Base-by-base conservation (phyloP, 1,140 invertebrate genomes). In the Solenopsis fugax region DNA sequence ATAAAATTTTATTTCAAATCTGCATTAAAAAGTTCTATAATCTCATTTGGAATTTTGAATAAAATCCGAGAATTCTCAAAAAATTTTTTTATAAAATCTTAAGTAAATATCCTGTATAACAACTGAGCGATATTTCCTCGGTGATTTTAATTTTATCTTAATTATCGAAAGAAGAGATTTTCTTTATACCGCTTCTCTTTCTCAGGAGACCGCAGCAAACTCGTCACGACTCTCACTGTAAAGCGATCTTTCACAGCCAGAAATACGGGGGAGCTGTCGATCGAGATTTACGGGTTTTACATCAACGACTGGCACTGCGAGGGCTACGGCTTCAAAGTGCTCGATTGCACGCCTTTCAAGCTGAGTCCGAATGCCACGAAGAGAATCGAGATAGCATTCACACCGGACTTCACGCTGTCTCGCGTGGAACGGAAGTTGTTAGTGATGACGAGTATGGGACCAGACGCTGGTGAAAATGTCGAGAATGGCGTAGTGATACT, bases 351-450 rank as follows among this genome's bases (percentile, higher is more conserved):
- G 37, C 96, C 97, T 12, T 98, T 99, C 93, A 95, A 96, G 58
- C 95, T 99, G 54, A 95, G 95, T 77, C 98, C 98, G 18, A 99
- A 99, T 94, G 96, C 96, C 12, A 97, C 97, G n/a, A 96, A 96
- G 90, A 97, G 97, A 93, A 97, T 99, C 45, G 98, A 99, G 92
- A 98, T 99, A 89, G 97, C 98, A 77, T 99, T 99, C 94, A 98
- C 98, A 0, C 97, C 99, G 9, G 99, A 99, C 95, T 99, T 99
- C 93, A 98, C 98, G 4, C 95, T 99, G 82, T 97, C 98, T 0
- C 96, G 97, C 82, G 96, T 98, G 37, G 96, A 97, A 85, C 96
- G 98, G 18, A 94, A 96, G 58, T 95, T 97, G 45, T 94, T 95
- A 87, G 95, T 96, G 87, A 94, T 95, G 6, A 97, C 96, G 45